Evolutionary conservation across 1,140 invertebrate species (phyloP), one percentile per base, ranked within the genome.

Genomic region (Zophobas morio): DNA sequence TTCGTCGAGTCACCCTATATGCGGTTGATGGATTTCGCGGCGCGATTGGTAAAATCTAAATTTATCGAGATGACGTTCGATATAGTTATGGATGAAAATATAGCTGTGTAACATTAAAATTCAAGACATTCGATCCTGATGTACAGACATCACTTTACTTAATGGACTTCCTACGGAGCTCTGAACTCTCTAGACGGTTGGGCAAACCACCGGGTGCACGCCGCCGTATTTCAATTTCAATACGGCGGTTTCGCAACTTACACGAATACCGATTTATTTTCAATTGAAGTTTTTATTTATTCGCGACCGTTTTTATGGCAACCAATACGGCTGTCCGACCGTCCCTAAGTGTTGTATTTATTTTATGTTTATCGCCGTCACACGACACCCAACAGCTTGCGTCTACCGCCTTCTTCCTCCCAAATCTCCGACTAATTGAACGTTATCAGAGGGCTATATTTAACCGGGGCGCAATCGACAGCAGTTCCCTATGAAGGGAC

Each of bases 101-200:
- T 53, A 72, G 51, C 70, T 53, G 70, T 72, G 70, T 72, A 74
- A 74, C 54, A 74, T 74, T 74, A 74, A 74, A 74, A 74, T 74
- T 74, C 72, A 74, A 74, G 72, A 74, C 72, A 74, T 74, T 74
- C 53, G 72, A 74, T 74, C 53, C 42, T 56, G 53, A 74, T 56
- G 72, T 74, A 74, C 72, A 57, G 72, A 57, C 72, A 74, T 74
- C 72, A 74, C 72, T 74, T 74, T 74, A 74, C 72, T 74, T 74
- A 74, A 74, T 74, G 72, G 72, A 74, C 72, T 74, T 74, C 72
- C 72, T 74, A 74, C 72, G 53, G 72, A 57, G 37, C 72, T 40
- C 54, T 60, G 51, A 57, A 56, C 71, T 53, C 72, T 74, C 53
- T 57, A 74, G 72, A 56, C 37, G 53, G 72, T 57, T 46, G 42